phyloP scores from a whole-genome alignment of 2,113 vertebrate genomes.

The Ammospiza nelsoni region DNA sequence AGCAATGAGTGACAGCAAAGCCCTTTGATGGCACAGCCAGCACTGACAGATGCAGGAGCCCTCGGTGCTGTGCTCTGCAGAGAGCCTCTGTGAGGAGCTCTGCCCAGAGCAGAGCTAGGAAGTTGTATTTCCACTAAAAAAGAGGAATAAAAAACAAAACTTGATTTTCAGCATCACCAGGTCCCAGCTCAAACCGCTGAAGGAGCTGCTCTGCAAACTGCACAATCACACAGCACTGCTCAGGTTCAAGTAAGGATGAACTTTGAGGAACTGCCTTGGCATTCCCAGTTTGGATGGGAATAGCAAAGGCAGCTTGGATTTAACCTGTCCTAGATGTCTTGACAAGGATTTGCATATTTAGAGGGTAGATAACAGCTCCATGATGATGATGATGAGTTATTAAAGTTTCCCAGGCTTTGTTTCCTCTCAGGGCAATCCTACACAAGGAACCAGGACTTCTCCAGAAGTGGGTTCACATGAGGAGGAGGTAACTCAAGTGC shows the following conservation, averaged over 20 bases:
- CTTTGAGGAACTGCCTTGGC: not conserved
- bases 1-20: not conserved
- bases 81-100: not conserved
- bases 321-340: not conserved
- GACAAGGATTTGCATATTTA: not conserved
- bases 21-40: slow-evolving; percentile 18
- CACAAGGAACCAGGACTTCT: not conserved
- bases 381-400: not conserved
- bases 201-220: not conserved
- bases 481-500: not conserved
- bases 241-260: too few species aligned
- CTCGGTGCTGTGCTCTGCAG: not conserved
- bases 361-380: not conserved
- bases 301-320: not conserved
- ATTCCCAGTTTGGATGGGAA: accelerated
- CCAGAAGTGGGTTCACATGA: not conserved
- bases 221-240: accelerated
- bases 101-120: not conserved
- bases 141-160: accelerated
- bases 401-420: not conserved
- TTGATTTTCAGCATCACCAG: not conserved
- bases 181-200: not conserved
- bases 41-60: slow-evolving; percentile 42
- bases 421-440: not conserved
- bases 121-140: not conserved